Conservation (phyloP, 2,797 vertebrate species). For the Pangasius mekongensis region DNA sequence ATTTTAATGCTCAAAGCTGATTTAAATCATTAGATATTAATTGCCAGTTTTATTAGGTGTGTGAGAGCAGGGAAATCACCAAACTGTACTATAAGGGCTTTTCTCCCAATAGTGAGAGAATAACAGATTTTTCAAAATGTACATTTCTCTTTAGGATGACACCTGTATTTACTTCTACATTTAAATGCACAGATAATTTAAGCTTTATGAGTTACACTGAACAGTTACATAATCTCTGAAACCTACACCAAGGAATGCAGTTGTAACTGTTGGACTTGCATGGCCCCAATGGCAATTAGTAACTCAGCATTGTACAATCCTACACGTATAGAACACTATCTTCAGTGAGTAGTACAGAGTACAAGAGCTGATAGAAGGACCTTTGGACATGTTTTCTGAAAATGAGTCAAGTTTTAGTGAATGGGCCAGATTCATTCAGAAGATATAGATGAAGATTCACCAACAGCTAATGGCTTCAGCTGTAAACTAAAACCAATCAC, state of each 20-base stretch:
- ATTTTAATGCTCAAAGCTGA: background rate
- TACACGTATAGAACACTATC: conserved; percentile 6
- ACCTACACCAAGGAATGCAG: background rate
- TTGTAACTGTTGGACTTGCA: conserved; percentile 27
- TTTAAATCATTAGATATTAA: background rate
- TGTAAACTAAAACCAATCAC: background rate
- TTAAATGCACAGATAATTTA: background rate
- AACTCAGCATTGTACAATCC: conserved; percentile 39
- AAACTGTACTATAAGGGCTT: background rate
- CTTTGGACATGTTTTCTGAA: conserved; percentile 54
- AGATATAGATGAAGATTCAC: conserved; percentile 29
- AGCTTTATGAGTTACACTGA: background rate
- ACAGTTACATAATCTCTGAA: conserved; percentile 16
- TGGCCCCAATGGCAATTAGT: conserved; percentile 35
- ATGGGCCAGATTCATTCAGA: conserved; percentile 44
- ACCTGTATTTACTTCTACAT: background rate
- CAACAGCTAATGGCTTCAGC: background rate
- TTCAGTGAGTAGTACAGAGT: conserved; percentile 38
- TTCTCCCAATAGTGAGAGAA: background rate
- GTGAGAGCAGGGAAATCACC: background rate
- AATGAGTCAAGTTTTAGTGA: conserved; percentile 33
- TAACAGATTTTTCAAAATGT: background rate
- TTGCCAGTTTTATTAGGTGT: background rate
- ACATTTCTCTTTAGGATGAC: background rate
- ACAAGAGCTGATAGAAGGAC: conserved; percentile 50